Evolutionary conservation across 2,888 invertebrate genomes (phyloP).

Genomic region (Anorthoa munda): DNA sequence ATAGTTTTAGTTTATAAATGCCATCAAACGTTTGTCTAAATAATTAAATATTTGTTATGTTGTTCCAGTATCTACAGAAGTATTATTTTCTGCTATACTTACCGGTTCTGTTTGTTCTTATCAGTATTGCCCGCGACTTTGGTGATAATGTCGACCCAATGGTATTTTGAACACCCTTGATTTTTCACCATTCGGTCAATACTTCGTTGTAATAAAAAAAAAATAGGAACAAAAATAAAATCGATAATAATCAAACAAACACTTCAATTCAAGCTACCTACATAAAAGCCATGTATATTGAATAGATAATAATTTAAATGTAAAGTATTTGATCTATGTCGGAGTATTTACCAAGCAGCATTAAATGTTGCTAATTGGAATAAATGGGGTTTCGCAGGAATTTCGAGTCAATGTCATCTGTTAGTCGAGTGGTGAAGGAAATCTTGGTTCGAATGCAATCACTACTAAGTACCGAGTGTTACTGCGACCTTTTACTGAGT

Average conservation of each 20-base stretch:
- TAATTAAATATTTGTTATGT: too few relatives aligned
- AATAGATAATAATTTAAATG: constrained; percentile 52
- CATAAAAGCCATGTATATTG: constrained; percentile 33
- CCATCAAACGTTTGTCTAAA: too few relatives aligned
- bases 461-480: constrained; percentile 14
- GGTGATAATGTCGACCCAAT: background rate
- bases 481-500: constrained; percentile 51
- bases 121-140: background rate
- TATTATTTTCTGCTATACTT: background rate
- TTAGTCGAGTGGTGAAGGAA: constrained; percentile 53
- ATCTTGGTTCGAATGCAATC: constrained; percentile 50
- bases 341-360: constrained; percentile 45
- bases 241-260: background rate
- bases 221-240: constrained; percentile 8
- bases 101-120: background rate
- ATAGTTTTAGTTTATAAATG: too few relatives aligned
- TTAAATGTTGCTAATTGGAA: constrained; percentile 62
- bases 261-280: constrained; percentile 10
- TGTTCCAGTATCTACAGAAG: too few relatives aligned
- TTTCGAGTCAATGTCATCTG: constrained; percentile 64
- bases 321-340: constrained; percentile 63
- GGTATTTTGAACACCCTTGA: too few relatives aligned
- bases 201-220: background rate
- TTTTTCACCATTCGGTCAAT: too few relatives aligned
- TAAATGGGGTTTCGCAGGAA: constrained; percentile 57